Base-by-base conservation (phyloP, 2,113 vertebrate genomes). In the Pogona vitticeps region DNA sequence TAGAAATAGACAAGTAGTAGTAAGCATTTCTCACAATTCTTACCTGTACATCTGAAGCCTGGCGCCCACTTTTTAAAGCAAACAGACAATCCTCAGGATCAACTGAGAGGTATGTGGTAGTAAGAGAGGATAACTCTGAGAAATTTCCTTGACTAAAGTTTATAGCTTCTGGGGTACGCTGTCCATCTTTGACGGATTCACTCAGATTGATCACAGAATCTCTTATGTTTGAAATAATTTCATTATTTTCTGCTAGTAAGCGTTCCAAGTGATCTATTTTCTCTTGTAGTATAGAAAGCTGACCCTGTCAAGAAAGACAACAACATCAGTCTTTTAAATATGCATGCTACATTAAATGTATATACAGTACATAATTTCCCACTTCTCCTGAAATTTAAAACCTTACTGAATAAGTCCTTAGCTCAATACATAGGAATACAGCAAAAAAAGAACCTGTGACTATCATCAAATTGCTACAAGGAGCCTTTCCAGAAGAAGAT, bases 231-330 rank as follows among this genome's bases (percentile, higher is more conserved):
- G 96, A 97, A 92, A 99, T 98, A 91, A 99, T 97, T 33, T 96
- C 97, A 94, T 99, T 98, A 95, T 99, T 99, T 95, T 98, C 96
- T 3, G 97, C 96, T 72, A 99, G 95, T 58, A 98, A 96, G 38
- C 88, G 96, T 91, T 99, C 98, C 89, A 99, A 94, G 82, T 97
- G 97, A 91, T 98, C 98, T 86, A 99, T 98, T 97, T 98, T 98
- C 91, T 97, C 96, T 96, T 98, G 98, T 86, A 99, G 95, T 94
- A 96, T 96, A 84, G 96, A 97, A 91, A 99, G 95, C 36, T 98
- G 97, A 2, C 97, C 98, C 98, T 99, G 91, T 79, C 76, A 13
- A 89, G 88, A 92, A 67, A 86, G 87, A 67, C 9, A 82, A 52
- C 46, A 52, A 33, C 61, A 76, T 90, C 91, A 92, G 33, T 91